Conservation (phyloP, 2,797 vertebrate species). For the Vipera ursinii region DNA sequence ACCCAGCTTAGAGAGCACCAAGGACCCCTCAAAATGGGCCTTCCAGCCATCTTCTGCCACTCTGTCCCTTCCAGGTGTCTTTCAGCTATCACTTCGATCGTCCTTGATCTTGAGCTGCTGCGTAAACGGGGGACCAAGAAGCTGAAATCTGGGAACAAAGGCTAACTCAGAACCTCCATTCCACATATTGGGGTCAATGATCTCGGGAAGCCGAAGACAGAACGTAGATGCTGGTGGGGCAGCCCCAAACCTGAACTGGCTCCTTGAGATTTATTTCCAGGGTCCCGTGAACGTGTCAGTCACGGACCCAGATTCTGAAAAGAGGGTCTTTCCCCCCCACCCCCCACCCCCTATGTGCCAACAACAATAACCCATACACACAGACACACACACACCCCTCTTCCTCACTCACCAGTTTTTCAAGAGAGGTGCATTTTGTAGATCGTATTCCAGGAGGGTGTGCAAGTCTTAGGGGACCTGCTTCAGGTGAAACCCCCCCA, state of each 20-base stretch:
- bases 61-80: not conserved
- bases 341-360: too few relatives aligned
- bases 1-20: not conserved
- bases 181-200: not conserved
- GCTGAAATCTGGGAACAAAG: not conserved
- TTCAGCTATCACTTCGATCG: not conserved
- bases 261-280: not conserved
- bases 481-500: not conserved
- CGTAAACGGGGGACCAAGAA: not conserved
- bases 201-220: not conserved
- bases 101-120: not conserved
- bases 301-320: not conserved
- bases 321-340: not conserved
- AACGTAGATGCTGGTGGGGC: not conserved
- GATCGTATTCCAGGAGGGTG: not conserved
- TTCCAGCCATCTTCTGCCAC: not conserved
- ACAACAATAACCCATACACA: too few relatives aligned
- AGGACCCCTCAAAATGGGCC: not conserved
- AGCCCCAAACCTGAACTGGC: not conserved
- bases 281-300: not conserved
- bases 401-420: not conserved
- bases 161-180: not conserved
- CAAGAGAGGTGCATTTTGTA: not conserved
- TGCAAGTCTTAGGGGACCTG: not conserved
- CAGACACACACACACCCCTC: too few relatives aligned